These are phyloP conservation scores for Acomys russatus DNA, from an alignment of 2,797 vertebrate genomes.

Conservation along the genomic window DNA sequence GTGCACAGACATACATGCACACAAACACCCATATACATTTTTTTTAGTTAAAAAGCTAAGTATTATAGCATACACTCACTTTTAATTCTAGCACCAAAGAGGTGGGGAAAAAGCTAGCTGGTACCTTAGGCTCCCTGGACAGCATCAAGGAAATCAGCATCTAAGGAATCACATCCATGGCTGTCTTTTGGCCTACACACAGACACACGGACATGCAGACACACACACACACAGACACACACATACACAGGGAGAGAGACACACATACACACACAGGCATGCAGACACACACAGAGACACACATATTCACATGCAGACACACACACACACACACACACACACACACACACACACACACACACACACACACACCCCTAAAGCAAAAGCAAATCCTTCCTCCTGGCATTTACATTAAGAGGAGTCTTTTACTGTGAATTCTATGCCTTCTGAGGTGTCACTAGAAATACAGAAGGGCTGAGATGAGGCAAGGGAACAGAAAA, in stretches of 20 bases:
- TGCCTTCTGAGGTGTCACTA: neutral
- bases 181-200: neutral
- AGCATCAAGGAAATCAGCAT: neutral
- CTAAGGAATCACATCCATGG: neutral
- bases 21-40: neutral
- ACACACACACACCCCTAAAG: neutral
- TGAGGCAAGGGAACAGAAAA: neutral
- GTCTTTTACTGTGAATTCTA: neutral
- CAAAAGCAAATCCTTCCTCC: neutral
- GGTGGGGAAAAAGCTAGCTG: neutral
- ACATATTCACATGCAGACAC: neutral
- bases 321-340: neutral
- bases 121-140: neutral
- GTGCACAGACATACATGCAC: neutral
- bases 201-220: neutral
- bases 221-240: neutral
- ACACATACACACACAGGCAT: neutral
- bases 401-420: neutral
- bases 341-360: neutral
- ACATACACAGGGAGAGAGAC: neutral
- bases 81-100: neutral
- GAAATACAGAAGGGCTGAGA: neutral
- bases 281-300: too few species aligned
- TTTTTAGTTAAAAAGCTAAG: neutral
- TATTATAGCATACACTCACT: neutral